Evolutionary conservation across 1,140 invertebrate genomes (phyloP), one percentile per base, ranked within the genome.

Genomic region (Cecropterus lyciades): DNA sequence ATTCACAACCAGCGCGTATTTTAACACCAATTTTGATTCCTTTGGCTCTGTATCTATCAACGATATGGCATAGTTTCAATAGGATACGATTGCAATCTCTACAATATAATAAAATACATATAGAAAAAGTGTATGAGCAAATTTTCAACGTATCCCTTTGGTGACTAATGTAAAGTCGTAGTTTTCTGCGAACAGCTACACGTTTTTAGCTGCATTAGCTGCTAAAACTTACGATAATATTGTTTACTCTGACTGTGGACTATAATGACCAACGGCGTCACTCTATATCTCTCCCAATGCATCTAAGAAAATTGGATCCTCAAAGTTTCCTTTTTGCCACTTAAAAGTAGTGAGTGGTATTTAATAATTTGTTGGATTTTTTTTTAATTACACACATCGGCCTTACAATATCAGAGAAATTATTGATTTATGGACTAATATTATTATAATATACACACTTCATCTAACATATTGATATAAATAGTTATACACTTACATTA

Each of bases 1-100:
- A 86, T 73, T 87, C 80, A 84, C 80, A 87, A 87, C 82, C 77
- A 65, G 75, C 68, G 71, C 65, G 66, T 57, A 66, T 65, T 57
- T 66, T 55, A 55, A 33, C 60, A 76, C 70, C 65, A 77, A 82
- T 81, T 86, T 82, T 80, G 79, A 87, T 85, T 77, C 79, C 78
- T 86, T 86, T 85, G 82, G 85, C 82, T 83, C 78, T 65, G 42
- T 67, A 45, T 63, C 43, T 51, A 48, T 40, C 33, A 64, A 69
- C 67, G 51, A 69, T 60, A 65, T 53, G 48, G 46, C 67, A 53
- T 42, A 48, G 67, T 56, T 57, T 49, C 24, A 57, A 49, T 45
- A 68, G 40, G 43, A 56, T 46, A 55, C 51, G 11, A 37, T 62
- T 62, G 30, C 45, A 62, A 49, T 62, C 55, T 45, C 45, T 62